Evolutionary conservation across 92 coral and sea anemone genomes (phyloP), one percentile per base, ranked within the genome.

Genomic region (Palythoa heliodiscus): DNA sequence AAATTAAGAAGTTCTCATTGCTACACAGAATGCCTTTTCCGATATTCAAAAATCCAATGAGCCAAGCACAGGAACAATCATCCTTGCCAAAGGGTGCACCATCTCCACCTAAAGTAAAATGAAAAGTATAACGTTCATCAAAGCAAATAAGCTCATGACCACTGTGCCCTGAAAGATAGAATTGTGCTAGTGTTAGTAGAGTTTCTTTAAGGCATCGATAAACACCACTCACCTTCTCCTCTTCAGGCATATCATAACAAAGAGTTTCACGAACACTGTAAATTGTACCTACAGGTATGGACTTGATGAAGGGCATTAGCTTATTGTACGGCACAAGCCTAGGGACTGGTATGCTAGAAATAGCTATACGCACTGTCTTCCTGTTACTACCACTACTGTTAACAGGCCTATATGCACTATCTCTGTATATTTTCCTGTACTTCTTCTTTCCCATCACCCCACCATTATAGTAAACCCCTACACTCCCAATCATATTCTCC

Each of bases 391-490:
- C 2, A 15, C 63, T 29, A 77, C n/a, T 60, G 37, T 52, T 75
- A 14, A 70, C 13, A 86, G 40, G 24, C 16, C 67, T 76, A 77
- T 63, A 86, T 54, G 52, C 38, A 48, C 84, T 86, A 57, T 86
- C 87, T 73, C 87, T 86, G 48, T 86, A 86, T 23, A 86, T 20
- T 40, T 74, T 72, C 20, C 92, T 47, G 63, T 89, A 89, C 74
- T 86, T 89, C 25, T 76, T 58, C 76, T 89, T 89, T 1, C 92
- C 92, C 87, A 73, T 86, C 6, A 89, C 81, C 70, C 93, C 93
- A 52, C 93, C 90, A 87, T 87, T 73, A 77, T 87, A 90, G 76
- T 90, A 90, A 1, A 87, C 77, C 74, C 78, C 78, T 16, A 90
- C 84, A 81, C 93, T 90, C 25, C 90, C 79, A 17, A 78, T 58